A percentile compares a stretch with the other conserved stretches of the same genome.
phyloP scores from a whole-genome alignment of 2,113 vertebrate genomes.

The Pluvianellus socialis region DNA sequence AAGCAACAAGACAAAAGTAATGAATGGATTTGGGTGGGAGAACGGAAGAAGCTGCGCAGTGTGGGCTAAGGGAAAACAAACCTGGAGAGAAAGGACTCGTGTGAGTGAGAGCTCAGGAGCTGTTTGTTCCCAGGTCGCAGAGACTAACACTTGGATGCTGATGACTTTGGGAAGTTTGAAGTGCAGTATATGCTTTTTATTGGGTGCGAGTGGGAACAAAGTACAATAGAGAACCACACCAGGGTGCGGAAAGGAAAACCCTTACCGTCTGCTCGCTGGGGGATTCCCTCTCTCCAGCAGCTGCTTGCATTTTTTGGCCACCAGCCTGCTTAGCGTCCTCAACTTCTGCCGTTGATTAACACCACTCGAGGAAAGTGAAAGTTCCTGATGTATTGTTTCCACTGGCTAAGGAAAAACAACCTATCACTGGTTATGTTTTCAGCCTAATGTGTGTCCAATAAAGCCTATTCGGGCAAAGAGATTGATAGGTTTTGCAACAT shows the following conservation, averaged over 20 bases:
- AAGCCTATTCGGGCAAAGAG: background rate
- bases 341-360: constrained; percentile 58
- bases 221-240: background rate
- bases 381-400: constrained; percentile 37
- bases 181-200: background rate
- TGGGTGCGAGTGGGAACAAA: background rate
- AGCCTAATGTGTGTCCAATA: background rate
- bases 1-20: background rate
- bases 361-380: constrained; percentile 41
- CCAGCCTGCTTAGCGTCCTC: constrained; percentile 15
- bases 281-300: constrained; percentile 67
- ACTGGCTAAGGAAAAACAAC: constrained; percentile 12
- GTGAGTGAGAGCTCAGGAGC: background rate
- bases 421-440: background rate
- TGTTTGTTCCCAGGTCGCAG: background rate
- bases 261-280: background rate
- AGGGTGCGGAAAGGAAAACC: background rate
- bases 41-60: background rate
- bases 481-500: background rate
- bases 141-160: background rate
- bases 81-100: background rate
- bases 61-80: background rate
- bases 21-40: background rate
- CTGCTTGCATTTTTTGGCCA: constrained; percentile 55
- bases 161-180: constrained; percentile 27